Evolutionary conservation across 2,888 invertebrate species (phyloP), one percentile per base, ranked within the genome.

Genomic region (Pandemis heparana): DNA sequence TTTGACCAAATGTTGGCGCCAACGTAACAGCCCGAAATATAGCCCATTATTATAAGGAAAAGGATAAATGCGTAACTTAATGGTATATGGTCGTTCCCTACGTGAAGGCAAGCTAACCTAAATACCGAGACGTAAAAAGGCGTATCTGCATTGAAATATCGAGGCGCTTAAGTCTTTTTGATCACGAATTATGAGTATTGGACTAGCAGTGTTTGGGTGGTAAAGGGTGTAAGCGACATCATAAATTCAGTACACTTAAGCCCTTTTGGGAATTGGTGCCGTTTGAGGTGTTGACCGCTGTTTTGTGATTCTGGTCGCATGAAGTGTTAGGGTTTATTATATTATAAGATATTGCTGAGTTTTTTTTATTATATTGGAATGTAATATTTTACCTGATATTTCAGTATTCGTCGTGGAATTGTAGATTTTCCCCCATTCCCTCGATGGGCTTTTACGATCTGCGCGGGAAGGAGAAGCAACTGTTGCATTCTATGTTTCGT

Each of bases 281-380:
- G 14, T 68, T 14, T 48, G 18, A 62, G 61, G 62, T 43, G 66
- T 72, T 39, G 72, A 72, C 67, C 72, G 67, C 67, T 46, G 62
- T 62, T 72, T 63, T 51, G 32, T 62, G 38, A 72, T 72, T 72
- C 67, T 62, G 67, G 67, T 68, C 72, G n/a, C 67, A 72, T 72
- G 62, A 72, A 72, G 18, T 56, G 67, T 72, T 72, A 43, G 62
- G 56, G 46, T 68, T 68, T 72, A 72, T 72, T 68, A 16, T 68
- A 56, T 68, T 68, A 56, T 56, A 72, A 62, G 62, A 63, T 46
- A 46, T 63, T 23, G 46, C 43, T 18, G 46, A 43, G 8, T 14
- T 46, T 63, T 41, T 63, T 43, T n/a, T 23, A 60, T 18, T 23
- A 46, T 63, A 63, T 63, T 32, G 32, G 41, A 12, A 8, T 63